These are phyloP conservation scores for Drosophila trapezifrons DNA, from an alignment of 1,140 invertebrate genomes.

Conservation along the genomic window DNA sequence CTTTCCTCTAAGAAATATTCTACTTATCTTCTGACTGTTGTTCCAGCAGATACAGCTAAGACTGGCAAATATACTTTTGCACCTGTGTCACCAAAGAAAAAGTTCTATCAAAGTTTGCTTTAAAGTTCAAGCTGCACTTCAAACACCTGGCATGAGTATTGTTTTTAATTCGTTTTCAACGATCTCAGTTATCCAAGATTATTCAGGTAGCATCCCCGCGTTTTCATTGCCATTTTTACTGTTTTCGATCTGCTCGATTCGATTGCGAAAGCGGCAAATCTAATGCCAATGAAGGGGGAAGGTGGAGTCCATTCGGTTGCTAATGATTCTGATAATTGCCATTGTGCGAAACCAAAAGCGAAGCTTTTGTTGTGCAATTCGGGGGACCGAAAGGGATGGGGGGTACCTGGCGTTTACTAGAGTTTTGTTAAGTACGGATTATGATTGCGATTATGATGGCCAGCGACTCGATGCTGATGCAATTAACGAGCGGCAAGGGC, in stretches of 20 bases:
- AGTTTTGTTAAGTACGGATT: conserved; percentile 48
- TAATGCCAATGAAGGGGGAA: conserved; percentile 35
- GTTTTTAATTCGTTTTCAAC: conserved; percentile 3
- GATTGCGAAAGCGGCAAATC: conserved; percentile 49
- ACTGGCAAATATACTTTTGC: background rate
- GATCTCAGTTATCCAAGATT: conserved; percentile 8
- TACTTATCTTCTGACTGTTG: background rate
- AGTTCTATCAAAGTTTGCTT: background rate
- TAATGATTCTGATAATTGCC: conserved; percentile 80
- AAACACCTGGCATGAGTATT: conserved; percentile 29
- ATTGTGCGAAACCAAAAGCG: conserved; percentile 64
- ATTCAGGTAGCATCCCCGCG: conserved; percentile 36
- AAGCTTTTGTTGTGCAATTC: conserved; percentile 59
- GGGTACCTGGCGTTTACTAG: conserved; percentile 42
- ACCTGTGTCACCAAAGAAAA: conserved; percentile 8
- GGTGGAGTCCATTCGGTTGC: conserved; percentile 48
- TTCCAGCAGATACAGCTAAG: background rate
- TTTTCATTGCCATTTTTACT: conserved; percentile 48
- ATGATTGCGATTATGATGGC: conserved; percentile 60
- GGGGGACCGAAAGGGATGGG: conserved; percentile 7
- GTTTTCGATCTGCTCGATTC: conserved; percentile 42
- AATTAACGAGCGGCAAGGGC: conserved; percentile 49
- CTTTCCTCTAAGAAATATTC: background rate
- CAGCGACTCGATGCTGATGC: conserved; percentile 49
- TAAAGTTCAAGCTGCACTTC: background rate